Evolutionary conservation across 1,140 invertebrate genomes (phyloP).

Genomic region (Conus ventricosus): DNA sequence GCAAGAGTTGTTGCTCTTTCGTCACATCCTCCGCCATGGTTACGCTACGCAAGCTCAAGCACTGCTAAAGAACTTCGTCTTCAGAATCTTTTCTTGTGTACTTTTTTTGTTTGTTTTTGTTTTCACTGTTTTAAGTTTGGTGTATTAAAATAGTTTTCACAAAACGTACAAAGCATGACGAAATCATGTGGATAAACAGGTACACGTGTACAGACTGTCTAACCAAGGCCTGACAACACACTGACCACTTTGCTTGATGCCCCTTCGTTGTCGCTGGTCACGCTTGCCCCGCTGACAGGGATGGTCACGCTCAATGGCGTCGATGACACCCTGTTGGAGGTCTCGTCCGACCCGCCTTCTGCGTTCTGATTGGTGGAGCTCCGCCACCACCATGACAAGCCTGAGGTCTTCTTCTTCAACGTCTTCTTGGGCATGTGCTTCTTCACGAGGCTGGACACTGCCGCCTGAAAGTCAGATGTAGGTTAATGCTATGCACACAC

Average conservation of each 20-base stretch:
- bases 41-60: background rate
- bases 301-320: background rate
- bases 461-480: constrained; percentile 24
- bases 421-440: constrained; percentile 78
- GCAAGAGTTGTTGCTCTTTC: too few relatives aligned
- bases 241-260: constrained; percentile 31
- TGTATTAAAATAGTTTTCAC: too few relatives aligned
- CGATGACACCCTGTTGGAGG: background rate
- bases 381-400: constrained; percentile 82
- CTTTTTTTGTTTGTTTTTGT: too few relatives aligned
- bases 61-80: background rate
- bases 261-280: constrained; percentile 31
- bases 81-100: background rate
- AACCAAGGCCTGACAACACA: background rate
- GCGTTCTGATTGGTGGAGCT: constrained; percentile 62
- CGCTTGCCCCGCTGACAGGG: background rate
- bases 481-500: too few relatives aligned
- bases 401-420: constrained; percentile 71
- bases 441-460: constrained; percentile 60
- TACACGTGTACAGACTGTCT: background rate
- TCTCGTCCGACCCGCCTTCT: background rate
- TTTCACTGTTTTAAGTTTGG: too few relatives aligned
- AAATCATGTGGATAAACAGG: background rate
- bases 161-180: background rate
- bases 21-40: too few relatives aligned